Percentiles rank a stretch among this genome's conserved stretches.
These are phyloP conservation scores for Todiramphus saurophagus DNA, from an alignment of 2,113 vertebrate species.

Conservation along the genomic window DNA sequence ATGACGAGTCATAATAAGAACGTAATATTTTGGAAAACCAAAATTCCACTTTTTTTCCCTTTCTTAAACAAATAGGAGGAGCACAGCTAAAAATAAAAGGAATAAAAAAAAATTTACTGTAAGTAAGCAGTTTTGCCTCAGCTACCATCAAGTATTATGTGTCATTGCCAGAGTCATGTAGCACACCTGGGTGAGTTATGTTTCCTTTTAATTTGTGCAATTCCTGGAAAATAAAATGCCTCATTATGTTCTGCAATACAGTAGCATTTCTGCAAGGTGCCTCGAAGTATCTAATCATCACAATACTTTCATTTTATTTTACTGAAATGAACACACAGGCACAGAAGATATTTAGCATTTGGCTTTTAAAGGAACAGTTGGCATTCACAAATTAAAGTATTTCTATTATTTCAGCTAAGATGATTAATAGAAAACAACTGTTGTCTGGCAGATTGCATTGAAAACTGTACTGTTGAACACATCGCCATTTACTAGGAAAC, in stretches of 20 bases:
- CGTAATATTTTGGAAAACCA: not conserved
- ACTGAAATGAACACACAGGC: not conserved
- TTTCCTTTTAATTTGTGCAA: slow-evolving; percentile 12
- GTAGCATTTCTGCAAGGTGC: not conserved
- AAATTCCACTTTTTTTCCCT: not conserved
- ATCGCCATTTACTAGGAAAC: not conserved
- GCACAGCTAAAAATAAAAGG: not conserved
- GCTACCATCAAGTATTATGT: not conserved
- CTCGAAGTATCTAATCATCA: not conserved
- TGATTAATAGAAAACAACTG: slow-evolving; percentile 28
- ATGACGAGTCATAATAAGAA: not conserved
- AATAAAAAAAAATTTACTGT: not conserved
- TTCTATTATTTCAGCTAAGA: slow-evolving; percentile 33
- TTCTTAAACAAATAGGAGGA: not conserved
- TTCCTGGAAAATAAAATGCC: slow-evolving; percentile 33
- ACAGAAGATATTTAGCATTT: not conserved
- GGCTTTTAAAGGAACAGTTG: slow-evolving; percentile 14
- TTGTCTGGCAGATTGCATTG: slow-evolving; percentile 10
- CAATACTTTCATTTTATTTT: not conserved
- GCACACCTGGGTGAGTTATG: not conserved
- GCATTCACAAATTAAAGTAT: not conserved
- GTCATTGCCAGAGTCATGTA: not conserved
- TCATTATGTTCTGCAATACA: slow-evolving; percentile 4
- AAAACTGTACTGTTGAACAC: not conserved
- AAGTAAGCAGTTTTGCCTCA: slow-evolving; percentile 7